phyloP scores from a whole-genome alignment of 1,140 invertebrate genomes.

The Drosophila subpulchrella region DNA sequence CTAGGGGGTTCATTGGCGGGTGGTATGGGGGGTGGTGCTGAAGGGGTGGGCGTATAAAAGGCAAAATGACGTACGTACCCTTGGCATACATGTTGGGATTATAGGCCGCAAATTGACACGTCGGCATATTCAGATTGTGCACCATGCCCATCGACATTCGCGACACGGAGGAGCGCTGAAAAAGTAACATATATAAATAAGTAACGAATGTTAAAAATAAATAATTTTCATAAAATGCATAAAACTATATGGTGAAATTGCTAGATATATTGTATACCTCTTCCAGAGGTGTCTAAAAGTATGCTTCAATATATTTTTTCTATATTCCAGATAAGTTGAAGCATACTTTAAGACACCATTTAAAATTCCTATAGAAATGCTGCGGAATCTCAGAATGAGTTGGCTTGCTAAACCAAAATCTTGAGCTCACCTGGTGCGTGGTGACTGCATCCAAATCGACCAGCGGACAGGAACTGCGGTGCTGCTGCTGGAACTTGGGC shows the following conservation, averaged over 20 bases:
- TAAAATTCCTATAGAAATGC: too few species aligned
- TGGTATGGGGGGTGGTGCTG: not conserved
- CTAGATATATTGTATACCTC: too few species aligned
- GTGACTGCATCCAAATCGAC: constrained; percentile 85
- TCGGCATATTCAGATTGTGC: constrained; percentile 80
- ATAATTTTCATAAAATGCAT: not conserved
- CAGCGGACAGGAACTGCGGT: constrained; percentile 89
- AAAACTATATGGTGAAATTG: not conserved
- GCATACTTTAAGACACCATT: not conserved
- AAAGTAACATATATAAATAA: not conserved
- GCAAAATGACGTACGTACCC: constrained; percentile 62
- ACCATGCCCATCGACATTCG: constrained; percentile 84
- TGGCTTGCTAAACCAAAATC: too few species aligned
- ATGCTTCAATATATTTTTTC: too few species aligned
- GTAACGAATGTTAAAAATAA: too few species aligned
- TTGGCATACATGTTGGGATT: constrained; percentile 81
- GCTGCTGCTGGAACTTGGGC: constrained; percentile 93
- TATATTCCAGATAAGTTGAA: not conserved
- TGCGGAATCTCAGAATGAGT: not conserved
- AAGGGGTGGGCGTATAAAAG: not conserved
- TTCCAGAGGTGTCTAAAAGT: too few species aligned
- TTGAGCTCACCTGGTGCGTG: constrained; percentile 69
- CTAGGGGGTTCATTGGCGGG: not conserved
- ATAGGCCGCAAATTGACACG: constrained; percentile 83
- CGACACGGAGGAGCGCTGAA: constrained; percentile 77